A percentile compares a stretch with the other conserved stretches of the same genome.
phyloP scores from a whole-genome alignment of 2,113 vertebrate genomes.

The Reinhardtius hippoglossoides region DNA sequence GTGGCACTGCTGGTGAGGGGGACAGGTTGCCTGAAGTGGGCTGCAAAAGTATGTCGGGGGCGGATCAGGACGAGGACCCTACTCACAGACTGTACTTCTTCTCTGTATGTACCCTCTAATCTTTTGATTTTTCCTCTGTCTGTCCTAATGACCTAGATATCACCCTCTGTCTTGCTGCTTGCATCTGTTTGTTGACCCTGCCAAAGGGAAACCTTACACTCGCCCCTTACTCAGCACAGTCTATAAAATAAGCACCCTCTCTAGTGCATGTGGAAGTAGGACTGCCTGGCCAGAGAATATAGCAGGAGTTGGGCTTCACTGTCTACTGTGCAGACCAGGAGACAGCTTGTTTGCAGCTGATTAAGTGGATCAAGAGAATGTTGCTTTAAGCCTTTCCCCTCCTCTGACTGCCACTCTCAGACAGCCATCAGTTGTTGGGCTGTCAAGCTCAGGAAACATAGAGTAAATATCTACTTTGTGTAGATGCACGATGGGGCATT shows the following conservation, averaged over 20 bases:
- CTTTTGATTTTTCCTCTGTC: slow-evolving; percentile 35
- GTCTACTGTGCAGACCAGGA: slow-evolving; percentile 35
- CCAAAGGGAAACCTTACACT: slow-evolving; percentile 73
- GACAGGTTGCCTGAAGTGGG: slow-evolving; percentile 76
- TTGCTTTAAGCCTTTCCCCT: slow-evolving; percentile 45
- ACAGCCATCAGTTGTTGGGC: slow-evolving; percentile 24
- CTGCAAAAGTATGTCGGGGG: slow-evolving; percentile 79
- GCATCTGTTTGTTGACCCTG: slow-evolving; percentile 52
- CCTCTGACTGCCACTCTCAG: slow-evolving; percentile 25
- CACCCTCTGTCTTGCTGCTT: slow-evolving; percentile 37
- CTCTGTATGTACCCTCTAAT: slow-evolving; percentile 82
- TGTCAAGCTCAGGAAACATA: slow-evolving; percentile 38
- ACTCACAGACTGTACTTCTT: slow-evolving; percentile 84
- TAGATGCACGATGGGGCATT: slow-evolving; percentile 11
- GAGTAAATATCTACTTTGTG: slow-evolving; percentile 61
- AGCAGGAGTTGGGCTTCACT: slow-evolving; percentile 22
- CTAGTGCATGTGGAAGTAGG: slow-evolving; percentile 35
- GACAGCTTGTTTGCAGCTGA: slow-evolving; percentile 60
- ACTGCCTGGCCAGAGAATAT: slow-evolving; percentile 17
- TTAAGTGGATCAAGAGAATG: slow-evolving; percentile 60
- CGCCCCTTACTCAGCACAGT: slow-evolving; percentile 53
- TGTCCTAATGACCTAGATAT: slow-evolving; percentile 34
- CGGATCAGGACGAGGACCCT: slow-evolving; percentile 80
- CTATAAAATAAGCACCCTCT: slow-evolving; percentile 29
- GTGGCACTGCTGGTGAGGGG: slow-evolving; percentile 66